Conservation (phyloP, 1,140 invertebrate species). For the Yoshiicerus persimilis region DNA sequence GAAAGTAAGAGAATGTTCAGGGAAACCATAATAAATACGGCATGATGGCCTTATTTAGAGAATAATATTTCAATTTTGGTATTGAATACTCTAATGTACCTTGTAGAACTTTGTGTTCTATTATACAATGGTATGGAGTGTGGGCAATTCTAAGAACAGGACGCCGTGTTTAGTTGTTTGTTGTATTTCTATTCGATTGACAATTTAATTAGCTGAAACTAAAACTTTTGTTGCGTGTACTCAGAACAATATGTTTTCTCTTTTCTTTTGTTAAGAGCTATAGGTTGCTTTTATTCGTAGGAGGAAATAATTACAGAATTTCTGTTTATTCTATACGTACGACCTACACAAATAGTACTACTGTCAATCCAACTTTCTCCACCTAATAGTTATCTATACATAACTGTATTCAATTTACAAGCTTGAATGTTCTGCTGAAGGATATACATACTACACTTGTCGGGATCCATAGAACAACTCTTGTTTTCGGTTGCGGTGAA, state of each 20-base stretch:
- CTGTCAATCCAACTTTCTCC: background rate
- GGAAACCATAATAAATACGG: too few relatives aligned
- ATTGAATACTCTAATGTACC: too few relatives aligned
- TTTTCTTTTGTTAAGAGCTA: background rate
- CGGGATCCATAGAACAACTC: background rate
- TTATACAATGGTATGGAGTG: too few relatives aligned
- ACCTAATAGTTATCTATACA: background rate
- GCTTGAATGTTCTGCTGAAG: too few relatives aligned
- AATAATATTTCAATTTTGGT: too few relatives aligned
- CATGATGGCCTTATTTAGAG: too few relatives aligned
- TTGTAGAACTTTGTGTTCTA: too few relatives aligned
- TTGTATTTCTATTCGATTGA: background rate
- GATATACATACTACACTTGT: background rate
- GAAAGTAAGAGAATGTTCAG: too few relatives aligned
- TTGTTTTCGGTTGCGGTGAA: background rate
- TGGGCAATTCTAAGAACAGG: too few relatives aligned
- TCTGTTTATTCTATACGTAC: background rate
- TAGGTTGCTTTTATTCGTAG: background rate
- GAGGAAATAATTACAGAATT: background rate
- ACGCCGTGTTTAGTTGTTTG: too few relatives aligned
- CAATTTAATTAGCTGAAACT: background rate
- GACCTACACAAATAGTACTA: background rate
- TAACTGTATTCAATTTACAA: background rate
- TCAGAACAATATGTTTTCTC: background rate
- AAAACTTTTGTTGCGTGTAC: background rate